Percentiles rank a stretch among this genome's conserved stretches.
Evolutionary conservation across 2,797 vertebrate species (phyloP).

Genomic region (Enteromius argenteus): DNA sequence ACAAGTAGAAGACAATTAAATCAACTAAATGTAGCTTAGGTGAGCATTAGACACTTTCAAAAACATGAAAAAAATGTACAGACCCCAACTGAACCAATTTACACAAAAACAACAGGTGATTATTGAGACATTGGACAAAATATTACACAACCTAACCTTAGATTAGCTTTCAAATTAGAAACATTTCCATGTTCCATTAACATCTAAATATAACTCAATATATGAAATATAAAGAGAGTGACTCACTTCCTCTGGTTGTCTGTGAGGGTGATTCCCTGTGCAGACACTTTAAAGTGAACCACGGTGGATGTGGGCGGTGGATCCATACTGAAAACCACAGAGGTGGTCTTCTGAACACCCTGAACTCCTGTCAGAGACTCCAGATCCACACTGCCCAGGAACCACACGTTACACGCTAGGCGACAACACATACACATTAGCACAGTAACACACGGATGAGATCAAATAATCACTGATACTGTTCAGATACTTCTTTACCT

Average conservation of each 20-base stretch:
- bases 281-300: constrained; percentile 97
- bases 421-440: constrained; percentile 43
- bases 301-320: constrained; percentile 86
- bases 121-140: not conserved
- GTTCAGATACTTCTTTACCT: constrained; percentile 72
- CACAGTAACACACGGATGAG: constrained; percentile 32
- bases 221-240: not conserved
- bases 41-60: not conserved
- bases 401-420: constrained; percentile 96
- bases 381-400: constrained; percentile 92
- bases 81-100: not conserved
- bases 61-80: not conserved
- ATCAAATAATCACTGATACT: not conserved
- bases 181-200: too few species aligned
- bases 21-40: not conserved
- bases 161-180: not conserved
- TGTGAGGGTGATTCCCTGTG: constrained; percentile 95
- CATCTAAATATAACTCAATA: not conserved
- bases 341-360: constrained; percentile 92
- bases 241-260: constrained; percentile 98
- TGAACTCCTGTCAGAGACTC: constrained; percentile 95
- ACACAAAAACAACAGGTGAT: not conserved
- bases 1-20: not conserved
- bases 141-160: not conserved
- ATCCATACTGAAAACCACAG: constrained; percentile 80